These are phyloP conservation scores for Phalangium opilio DNA, from an alignment of 2,888 invertebrate species.

Conservation along the genomic window DNA sequence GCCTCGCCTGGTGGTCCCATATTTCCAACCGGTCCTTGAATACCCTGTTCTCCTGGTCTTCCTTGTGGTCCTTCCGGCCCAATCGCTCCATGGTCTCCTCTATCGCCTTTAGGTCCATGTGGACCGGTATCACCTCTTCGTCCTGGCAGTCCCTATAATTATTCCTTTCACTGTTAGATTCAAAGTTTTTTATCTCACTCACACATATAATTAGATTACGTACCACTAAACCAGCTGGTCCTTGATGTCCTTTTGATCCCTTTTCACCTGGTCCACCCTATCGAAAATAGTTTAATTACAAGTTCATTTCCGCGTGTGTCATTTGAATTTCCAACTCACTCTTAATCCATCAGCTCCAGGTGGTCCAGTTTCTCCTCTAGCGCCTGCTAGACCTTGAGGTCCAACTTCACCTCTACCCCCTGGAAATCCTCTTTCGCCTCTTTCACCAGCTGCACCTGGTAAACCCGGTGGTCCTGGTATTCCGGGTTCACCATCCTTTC, in stretches of 20 bases:
- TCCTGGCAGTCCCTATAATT: slow-evolving; percentile 48
- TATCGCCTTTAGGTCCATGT: slow-evolving; percentile 57
- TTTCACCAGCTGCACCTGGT: slow-evolving; percentile 27
- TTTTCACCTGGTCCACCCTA: slow-evolving; percentile 36
- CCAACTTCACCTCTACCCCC: slow-evolving; percentile 28
- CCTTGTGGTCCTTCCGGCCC: slow-evolving; percentile 58
- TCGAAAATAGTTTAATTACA: slow-evolving; percentile 11
- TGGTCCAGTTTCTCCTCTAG: slow-evolving; percentile 36
- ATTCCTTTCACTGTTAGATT: no score
- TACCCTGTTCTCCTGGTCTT: slow-evolving; percentile 23
- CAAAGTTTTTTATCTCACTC: no score
- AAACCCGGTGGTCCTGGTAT: slow-evolving; percentile 47
- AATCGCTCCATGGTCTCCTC: slow-evolving; percentile 47
- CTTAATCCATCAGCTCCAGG: slow-evolving; percentile 25
- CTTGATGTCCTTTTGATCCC: slow-evolving; percentile 55
- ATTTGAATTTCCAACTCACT: slow-evolving; percentile 5
- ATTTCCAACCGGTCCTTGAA: slow-evolving; percentile 25
- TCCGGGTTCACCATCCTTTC: slow-evolving; percentile 66
- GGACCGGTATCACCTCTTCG: slow-evolving; percentile 47
- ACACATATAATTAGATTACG: no score
- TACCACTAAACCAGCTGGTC: slow-evolving; percentile 48
- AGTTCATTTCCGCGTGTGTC: no score
- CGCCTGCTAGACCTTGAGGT: slow-evolving; percentile 40
- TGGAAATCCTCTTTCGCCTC: slow-evolving; percentile 21
- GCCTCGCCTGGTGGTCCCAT: slow-evolving; percentile 57